Base-by-base conservation (phyloP, 2,797 vertebrate species). In the Cheirogaleus major region DNA sequence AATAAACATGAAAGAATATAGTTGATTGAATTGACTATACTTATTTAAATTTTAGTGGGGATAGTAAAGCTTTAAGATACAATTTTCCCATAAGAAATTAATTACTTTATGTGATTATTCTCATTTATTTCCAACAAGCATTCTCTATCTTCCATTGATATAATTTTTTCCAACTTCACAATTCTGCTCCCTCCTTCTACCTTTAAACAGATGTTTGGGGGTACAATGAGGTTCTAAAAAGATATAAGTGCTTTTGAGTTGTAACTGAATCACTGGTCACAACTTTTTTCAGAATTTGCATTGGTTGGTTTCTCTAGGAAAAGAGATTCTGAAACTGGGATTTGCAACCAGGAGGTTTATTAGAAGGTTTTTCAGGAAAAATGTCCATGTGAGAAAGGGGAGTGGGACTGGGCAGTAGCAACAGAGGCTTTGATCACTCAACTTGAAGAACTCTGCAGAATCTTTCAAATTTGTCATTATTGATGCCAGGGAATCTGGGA, bases 1-100 rank as follows among this genome's bases (percentile, higher is more conserved):
- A 82, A 76, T 82, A 92, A 88, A 92, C 65, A 45, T 38, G 7
- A 89, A 81, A 59, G 2, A 2, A 63, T 81, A 80, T 43, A 84
- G 63, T 32, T 61, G 17, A 73, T 45, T 85, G 13, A 61, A 52
- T 14, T 61, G 6, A 63, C 12, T 59, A 2, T 23, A 45, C 17
- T n/a, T 55, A 69, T 20, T 93, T 61, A 50, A 52, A 86, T 88
- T 50, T 25, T 88, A 8, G 43, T 35, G 4, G 7, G 4, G 18
- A 43, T 72, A 45, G 8, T 38, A 45, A 18, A 50, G 14, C 38
- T 83, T 82, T 78, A 30, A 89, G 35, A 87, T 92, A 59, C 6
- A 72, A 18, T 35, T 87, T 78, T 30, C 43, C 18, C 35, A 23
- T 78, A 90, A 69, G 7, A 48, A 95, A 70, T 20, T 41, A n/a